A percentile compares a stretch with the other conserved stretches of the same genome.
These are phyloP conservation scores for Eriosoma lanigerum DNA, from an alignment of 1,140 invertebrate genomes.

Conservation along the genomic window DNA sequence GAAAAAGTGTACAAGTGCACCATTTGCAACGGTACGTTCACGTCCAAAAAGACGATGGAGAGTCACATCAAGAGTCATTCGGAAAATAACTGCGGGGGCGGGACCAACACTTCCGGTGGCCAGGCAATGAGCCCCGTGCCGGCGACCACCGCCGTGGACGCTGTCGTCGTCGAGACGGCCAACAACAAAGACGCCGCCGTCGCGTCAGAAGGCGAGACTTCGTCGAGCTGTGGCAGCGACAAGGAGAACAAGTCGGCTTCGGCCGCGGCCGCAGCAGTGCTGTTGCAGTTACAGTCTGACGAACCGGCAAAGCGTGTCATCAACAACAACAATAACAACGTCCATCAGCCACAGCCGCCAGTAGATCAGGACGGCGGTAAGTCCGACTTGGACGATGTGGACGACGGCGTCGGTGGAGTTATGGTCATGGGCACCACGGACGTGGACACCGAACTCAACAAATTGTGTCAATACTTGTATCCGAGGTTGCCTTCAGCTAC, in stretches of 20 bases:
- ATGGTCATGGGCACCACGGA: slow-evolving; percentile 4
- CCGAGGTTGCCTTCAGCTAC: slow-evolving; percentile 42
- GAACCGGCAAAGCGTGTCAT: not conserved
- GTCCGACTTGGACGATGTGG: not conserved
- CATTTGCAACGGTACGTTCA: slow-evolving; percentile 84
- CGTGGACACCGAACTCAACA: slow-evolving; percentile 52
- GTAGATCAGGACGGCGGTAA: not conserved
- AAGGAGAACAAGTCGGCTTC: slow-evolving; percentile 59
- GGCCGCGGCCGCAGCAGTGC: not conserved
- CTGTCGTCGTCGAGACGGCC: slow-evolving; percentile 38
- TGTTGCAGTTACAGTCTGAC: not conserved
- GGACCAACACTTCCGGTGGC: slow-evolving; percentile 44
- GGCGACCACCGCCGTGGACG: not conserved
- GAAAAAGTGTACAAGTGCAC: slow-evolving; percentile 91
- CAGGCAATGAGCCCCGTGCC: not conserved
- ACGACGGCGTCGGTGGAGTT: not conserved
- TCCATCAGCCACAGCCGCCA: not conserved
- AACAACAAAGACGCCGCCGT: slow-evolving; percentile 27
- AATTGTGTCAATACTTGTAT: slow-evolving; percentile 55
- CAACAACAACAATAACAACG: not conserved
- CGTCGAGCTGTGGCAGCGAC: slow-evolving; percentile 58
- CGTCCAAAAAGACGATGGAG: slow-evolving; percentile 86
- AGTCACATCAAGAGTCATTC: slow-evolving; percentile 87
- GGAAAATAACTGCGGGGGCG: slow-evolving; percentile 59
- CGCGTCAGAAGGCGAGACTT: slow-evolving; percentile 49